Evolutionary conservation across 2,113 vertebrate genomes (phyloP).

Genomic region (Nycticebus coucang): DNA sequence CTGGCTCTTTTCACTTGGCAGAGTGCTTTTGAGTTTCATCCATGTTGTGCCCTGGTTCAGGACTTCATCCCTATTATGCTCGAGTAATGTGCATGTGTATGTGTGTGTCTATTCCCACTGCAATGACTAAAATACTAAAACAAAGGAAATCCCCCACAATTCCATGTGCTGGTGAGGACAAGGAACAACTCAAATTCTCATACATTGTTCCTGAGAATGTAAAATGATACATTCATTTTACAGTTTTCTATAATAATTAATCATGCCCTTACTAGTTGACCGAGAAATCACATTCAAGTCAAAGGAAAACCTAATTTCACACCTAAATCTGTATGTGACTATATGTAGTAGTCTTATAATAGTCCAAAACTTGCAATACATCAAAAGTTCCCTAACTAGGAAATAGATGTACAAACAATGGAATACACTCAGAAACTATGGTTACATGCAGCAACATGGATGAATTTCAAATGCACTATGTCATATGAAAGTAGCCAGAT

Average conservation of each 20-base stretch:
- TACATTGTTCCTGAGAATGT: background rate
- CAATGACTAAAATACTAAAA: background rate
- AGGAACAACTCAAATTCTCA: background rate
- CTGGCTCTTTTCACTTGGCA: background rate
- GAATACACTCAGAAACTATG: background rate
- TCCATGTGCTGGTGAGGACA: background rate
- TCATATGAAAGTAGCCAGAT: background rate
- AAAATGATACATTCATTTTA: background rate
- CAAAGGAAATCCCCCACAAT: background rate
- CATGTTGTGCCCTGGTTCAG: background rate
- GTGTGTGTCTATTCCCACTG: background rate
- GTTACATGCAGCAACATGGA: background rate
- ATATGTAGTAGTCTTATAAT: background rate
- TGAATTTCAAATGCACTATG: background rate
- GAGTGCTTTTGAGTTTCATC: background rate
- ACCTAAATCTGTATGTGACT: background rate
- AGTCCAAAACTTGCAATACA: background rate
- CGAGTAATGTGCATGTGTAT: background rate
- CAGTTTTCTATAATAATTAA: background rate
- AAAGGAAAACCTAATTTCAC: background rate
- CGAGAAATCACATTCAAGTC: background rate
- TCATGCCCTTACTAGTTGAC: background rate
- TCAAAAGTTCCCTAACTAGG: background rate
- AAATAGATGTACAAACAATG: background rate
- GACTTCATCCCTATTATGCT: background rate